Conservation (phyloP, 2,888 invertebrate species). For the Callyntrura sp. region DNA sequence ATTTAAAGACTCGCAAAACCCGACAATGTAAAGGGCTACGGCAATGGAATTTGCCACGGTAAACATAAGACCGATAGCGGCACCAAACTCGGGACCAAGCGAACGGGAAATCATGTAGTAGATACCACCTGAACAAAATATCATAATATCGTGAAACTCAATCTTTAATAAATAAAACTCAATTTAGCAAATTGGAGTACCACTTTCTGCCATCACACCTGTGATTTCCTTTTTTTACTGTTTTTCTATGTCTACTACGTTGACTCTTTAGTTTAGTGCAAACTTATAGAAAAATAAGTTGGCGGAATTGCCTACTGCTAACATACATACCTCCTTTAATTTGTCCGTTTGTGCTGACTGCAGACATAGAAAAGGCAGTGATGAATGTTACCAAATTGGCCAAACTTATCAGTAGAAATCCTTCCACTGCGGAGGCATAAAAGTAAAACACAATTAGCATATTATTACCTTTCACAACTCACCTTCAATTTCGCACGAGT, state of each 20-base stretch:
- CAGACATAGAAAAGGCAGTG: constrained; percentile 84
- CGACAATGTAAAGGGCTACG: constrained; percentile 88
- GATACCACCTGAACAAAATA: constrained; percentile 81
- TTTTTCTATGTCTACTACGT: too few species aligned
- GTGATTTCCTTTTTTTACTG: neutral
- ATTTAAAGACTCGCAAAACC: constrained; percentile 88
- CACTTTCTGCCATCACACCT: too few species aligned
- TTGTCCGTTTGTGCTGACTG: constrained; percentile 81
- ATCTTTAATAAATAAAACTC: neutral
- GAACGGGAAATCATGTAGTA: constrained; percentile 84
- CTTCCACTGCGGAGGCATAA: constrained; percentile 84
- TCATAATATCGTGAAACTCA: neutral
- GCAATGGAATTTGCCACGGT: constrained; percentile 88
- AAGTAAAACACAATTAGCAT: constrained; percentile 64
- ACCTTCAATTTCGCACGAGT: constrained; percentile 84
- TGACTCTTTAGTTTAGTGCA: too few species aligned
- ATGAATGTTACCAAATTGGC: constrained; percentile 84
- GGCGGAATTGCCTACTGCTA: too few species aligned
- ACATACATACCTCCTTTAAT: constrained; percentile 84
- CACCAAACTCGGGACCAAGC: constrained; percentile 86
- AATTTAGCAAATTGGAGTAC: too few species aligned
- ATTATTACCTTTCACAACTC: constrained; percentile 83
- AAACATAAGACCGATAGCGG: constrained; percentile 88
- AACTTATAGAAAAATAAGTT: too few species aligned
- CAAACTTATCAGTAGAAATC: constrained; percentile 87